Base-by-base conservation (phyloP, 92 coral and sea anemone species). In the Epizoanthus illoricatus region DNA sequence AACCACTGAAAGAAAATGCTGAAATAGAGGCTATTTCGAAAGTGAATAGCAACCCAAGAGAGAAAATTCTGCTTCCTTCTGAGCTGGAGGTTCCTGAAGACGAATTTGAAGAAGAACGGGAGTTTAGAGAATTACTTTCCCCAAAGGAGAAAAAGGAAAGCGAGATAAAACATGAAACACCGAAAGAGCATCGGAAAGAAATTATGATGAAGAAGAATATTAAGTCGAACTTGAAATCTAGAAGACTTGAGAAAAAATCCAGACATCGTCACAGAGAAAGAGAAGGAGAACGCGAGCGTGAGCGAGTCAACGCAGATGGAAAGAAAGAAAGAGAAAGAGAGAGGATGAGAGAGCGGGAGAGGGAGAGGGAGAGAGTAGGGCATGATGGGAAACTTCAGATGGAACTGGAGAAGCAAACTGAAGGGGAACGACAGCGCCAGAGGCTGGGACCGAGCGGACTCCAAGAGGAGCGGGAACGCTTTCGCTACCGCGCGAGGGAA, bases 361-460 rank as follows among this genome's bases (percentile, higher is more conserved):
- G 91, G 54, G 83, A 83, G 57, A 84, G 91, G 62, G 87, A 90
- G 21, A 66, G 84, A 64, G 86, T 69, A 28, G 84, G 65, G 58
- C 83, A 74, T 5, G 74, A 90, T 24, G 71, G 89, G 24, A 65
- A 84, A 20, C 57, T 88, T 4, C 63, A 52, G 20, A 86, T 56
- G 63, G 88, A 86, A 60, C 88, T 80, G 40, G 90, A 86, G 69
- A 91, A 75, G 58, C 92, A 90, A 80, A 89, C 85, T 76, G 83
- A 85, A 47, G 94, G 91, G 49, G 87, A 85, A 61, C 90, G 92
- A 23, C 90, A 92, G 79, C 93, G 92, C 33, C 76, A 87, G 73
- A 69, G 75, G 58, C 80, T 81, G 59, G 88, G 79, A n/a, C 65
- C 85, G 17, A 79, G 81, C 52, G 91, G 91, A 24, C 33, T 17